A percentile compares a stretch with the other conserved stretches of the same genome.
These are phyloP conservation scores for Drosophila buzzatii DNA, from an alignment of 2,888 invertebrate species.

Conservation along the genomic window DNA sequence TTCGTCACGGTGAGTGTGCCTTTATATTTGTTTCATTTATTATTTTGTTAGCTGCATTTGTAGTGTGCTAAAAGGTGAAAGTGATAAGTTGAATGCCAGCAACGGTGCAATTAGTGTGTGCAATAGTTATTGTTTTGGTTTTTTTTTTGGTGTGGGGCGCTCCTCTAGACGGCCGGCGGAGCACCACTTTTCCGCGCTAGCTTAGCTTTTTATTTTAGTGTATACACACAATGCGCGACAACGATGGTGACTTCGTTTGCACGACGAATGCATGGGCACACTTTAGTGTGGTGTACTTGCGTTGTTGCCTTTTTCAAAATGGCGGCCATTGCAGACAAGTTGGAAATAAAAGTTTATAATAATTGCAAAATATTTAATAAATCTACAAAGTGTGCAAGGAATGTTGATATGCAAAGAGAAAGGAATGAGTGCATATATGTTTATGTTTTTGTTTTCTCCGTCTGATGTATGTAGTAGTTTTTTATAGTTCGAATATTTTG, in stretches of 20 bases:
- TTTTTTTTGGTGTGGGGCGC: slow-evolving; percentile 25
- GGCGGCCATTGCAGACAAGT: slow-evolving; percentile 54
- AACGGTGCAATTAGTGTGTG: slow-evolving; percentile 10
- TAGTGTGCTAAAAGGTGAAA: slow-evolving; percentile 32
- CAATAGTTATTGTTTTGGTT: slow-evolving; percentile 17
- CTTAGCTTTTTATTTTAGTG: slow-evolving; percentile 45
- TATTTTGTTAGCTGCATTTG: slow-evolving; percentile 3
- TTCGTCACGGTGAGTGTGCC: slow-evolving; percentile 49
- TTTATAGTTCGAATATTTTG: slow-evolving; percentile 8
- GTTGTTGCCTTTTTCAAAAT: slow-evolving; percentile 64
- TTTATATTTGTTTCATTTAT: slow-evolving; percentile 11
- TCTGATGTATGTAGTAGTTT: slow-evolving; percentile 12
- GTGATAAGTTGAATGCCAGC: slow-evolving; percentile 16
- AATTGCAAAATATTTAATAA: slow-evolving; percentile 26
- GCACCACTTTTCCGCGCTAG: slow-evolving; percentile 61
- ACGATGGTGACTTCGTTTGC: slow-evolving; percentile 70
- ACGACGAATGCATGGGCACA: slow-evolving; percentile 62
- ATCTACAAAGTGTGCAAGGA: background rate
- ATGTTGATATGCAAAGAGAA: background rate
- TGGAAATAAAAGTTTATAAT: slow-evolving; percentile 46
- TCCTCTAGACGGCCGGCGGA: slow-evolving; percentile 63
- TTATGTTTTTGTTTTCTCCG: slow-evolving; percentile 19
- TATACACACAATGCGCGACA: slow-evolving; percentile 56
- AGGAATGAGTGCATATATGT: slow-evolving; percentile 15
- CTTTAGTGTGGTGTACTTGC: slow-evolving; percentile 58